These are phyloP conservation scores for Volucella bombylans DNA, from an alignment of 2,888 invertebrate genomes.

Conservation along the genomic window DNA sequence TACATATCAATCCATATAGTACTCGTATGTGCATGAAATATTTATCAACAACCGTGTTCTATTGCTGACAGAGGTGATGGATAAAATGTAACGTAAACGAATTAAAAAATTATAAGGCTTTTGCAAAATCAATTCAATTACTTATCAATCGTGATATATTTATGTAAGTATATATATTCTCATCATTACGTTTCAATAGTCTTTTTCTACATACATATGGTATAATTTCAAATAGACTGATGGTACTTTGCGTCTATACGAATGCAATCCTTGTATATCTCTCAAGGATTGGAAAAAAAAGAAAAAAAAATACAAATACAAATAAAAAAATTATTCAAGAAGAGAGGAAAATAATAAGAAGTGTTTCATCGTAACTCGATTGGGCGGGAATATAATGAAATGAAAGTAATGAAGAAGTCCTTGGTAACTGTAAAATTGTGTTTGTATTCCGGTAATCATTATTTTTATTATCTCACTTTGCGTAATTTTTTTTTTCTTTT, in stretches of 20 bases:
- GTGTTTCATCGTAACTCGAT: slow-evolving; percentile 39
- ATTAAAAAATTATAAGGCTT: slow-evolving; percentile 4
- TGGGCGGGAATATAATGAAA: slow-evolving; percentile 54
- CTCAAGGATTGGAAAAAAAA: background rate
- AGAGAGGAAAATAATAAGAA: background rate
- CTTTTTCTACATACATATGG: background rate
- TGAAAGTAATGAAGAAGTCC: slow-evolving; percentile 59
- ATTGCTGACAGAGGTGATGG: slow-evolving; percentile 20
- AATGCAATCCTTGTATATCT: slow-evolving; percentile 9
- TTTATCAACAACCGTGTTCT: background rate
- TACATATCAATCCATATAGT: no score
- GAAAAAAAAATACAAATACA: background rate
- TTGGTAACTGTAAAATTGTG: slow-evolving; percentile 38
- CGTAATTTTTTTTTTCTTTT: background rate
- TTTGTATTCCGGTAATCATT: slow-evolving; percentile 54
- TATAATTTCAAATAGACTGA: slow-evolving; percentile 6
- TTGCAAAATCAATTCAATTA: slow-evolving; percentile 44
- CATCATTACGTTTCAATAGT: slow-evolving; percentile 31
- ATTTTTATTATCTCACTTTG: slow-evolving; percentile 31
- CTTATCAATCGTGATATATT: slow-evolving; percentile 12
- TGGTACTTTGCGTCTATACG: slow-evolving; percentile 21
- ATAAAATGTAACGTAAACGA: slow-evolving; percentile 8
- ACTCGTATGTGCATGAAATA: background rate
- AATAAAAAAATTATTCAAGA: background rate
- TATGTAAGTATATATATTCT: background rate